phyloP scores from a whole-genome alignment of 92 coral and sea anemone genomes.

The Galaxea fascicularis region DNA sequence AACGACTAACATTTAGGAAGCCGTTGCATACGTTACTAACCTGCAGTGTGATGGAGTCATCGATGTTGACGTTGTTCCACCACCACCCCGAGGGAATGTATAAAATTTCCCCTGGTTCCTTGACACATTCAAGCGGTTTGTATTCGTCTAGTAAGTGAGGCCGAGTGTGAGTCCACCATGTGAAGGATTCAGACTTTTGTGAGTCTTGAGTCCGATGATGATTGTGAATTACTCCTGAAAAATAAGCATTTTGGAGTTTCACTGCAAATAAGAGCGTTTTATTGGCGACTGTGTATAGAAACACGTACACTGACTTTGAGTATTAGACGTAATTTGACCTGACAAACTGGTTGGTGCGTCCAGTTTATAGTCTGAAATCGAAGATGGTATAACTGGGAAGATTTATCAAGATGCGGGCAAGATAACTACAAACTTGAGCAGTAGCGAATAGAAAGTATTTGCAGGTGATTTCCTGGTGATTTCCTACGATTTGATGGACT shows the following conservation, averaged over 20 bases:
- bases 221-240: conserved; percentile 73
- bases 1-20: background rate
- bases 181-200: conserved; percentile 82
- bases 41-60: conserved; percentile 77
- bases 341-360: no score
- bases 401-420: no score
- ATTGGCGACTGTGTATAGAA: no score
- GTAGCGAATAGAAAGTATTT: no score
- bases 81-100: conserved; percentile 95
- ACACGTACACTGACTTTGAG: no score
- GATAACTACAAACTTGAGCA: no score
- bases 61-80: conserved; percentile 83
- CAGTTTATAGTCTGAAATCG: no score
- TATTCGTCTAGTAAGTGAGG: conserved; percentile 76
- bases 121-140: conserved; percentile 80
- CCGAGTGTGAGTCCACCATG: conserved; percentile 82
- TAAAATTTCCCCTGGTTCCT: conserved; percentile 81
- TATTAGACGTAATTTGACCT: no score
- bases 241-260: background rate
- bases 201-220: conserved; percentile 70
- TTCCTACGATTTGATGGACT: no score
- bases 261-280: background rate
- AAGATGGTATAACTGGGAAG: no score
- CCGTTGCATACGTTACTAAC: conserved; percentile 18
- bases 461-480: background rate